Percentiles rank a stretch among this genome's conserved stretches.
phyloP scores from a whole-genome alignment of 2,113 vertebrate genomes.

The Excalfactoria chinensis region DNA sequence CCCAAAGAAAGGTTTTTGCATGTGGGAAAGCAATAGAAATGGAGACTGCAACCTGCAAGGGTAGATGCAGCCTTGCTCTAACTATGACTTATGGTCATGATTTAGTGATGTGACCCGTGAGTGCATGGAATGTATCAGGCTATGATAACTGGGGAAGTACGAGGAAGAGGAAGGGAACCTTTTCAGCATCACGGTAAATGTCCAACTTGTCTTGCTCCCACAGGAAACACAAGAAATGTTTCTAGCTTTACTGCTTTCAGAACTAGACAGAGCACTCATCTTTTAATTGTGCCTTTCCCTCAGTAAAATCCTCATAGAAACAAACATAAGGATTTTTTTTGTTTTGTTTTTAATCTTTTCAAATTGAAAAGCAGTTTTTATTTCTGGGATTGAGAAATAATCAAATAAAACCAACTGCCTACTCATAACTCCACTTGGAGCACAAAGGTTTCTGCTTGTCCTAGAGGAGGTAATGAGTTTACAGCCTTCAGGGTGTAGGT shows the following conservation, averaged over 20 bases:
- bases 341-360: no score
- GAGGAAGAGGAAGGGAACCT: constrained; percentile 33
- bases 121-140: not conserved
- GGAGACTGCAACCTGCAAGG: not conserved
- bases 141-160: not conserved
- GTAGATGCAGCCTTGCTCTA: not conserved
- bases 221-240: not conserved
- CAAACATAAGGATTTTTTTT: not conserved
- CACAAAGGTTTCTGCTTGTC: not conserved
- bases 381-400: not conserved
- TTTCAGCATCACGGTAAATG: constrained; percentile 24
- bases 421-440: not conserved
- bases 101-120: not conserved
- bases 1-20: not conserved
- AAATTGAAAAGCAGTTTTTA: not conserved
- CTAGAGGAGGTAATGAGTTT: not conserved
- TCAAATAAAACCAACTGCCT: not conserved
- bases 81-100: not conserved
- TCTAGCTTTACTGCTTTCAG: not conserved
- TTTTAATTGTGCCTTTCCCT: not conserved
- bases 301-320: not conserved
- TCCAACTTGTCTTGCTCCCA: not conserved
- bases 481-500: not conserved
- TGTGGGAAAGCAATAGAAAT: not conserved
- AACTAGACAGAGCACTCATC: not conserved